phyloP scores from a whole-genome alignment of 2,113 vertebrate genomes.

The Corydoras sp. region DNA sequence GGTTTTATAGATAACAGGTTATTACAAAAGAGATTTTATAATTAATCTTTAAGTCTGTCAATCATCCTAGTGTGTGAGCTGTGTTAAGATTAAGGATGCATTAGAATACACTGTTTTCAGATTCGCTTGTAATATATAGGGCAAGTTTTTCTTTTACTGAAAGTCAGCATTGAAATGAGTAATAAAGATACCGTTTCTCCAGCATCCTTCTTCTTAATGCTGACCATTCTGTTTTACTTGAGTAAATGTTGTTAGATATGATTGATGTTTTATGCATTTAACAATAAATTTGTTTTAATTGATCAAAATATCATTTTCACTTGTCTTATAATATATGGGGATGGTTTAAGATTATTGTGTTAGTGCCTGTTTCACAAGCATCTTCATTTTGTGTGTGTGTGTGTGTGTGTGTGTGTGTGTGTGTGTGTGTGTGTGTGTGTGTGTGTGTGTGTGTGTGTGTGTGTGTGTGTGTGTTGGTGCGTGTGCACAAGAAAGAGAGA shows the following conservation, averaged over 20 bases:
- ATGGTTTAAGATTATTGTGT: constrained; percentile 18
- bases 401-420: constrained; percentile 1
- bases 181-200: background rate
- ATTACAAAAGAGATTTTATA: constrained; percentile 40
- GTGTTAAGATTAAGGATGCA: constrained; percentile 37
- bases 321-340: constrained; percentile 11
- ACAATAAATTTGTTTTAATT: constrained; percentile 37
- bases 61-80: constrained; percentile 24
- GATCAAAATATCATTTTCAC: constrained; percentile 19
- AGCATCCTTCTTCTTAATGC: constrained; percentile 39
- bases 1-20: constrained; percentile 59
- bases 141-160: background rate
- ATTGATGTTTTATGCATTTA: constrained; percentile 20
- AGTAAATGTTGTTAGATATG: constrained; percentile 9
- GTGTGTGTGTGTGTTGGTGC: background rate
- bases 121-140: too few relatives aligned
- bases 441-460: constrained; percentile 3
- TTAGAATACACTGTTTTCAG: background rate
- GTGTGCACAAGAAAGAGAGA: background rate
- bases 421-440: constrained; percentile 6
- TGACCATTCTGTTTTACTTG: constrained; percentile 7
- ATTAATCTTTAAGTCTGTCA: constrained; percentile 31
- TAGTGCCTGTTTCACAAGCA: constrained; percentile 14
- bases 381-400: constrained; percentile 3
- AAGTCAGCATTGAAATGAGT: background rate